Conservation (phyloP, 2,888 invertebrate genomes). For the Hypolimnas misippus region DNA sequence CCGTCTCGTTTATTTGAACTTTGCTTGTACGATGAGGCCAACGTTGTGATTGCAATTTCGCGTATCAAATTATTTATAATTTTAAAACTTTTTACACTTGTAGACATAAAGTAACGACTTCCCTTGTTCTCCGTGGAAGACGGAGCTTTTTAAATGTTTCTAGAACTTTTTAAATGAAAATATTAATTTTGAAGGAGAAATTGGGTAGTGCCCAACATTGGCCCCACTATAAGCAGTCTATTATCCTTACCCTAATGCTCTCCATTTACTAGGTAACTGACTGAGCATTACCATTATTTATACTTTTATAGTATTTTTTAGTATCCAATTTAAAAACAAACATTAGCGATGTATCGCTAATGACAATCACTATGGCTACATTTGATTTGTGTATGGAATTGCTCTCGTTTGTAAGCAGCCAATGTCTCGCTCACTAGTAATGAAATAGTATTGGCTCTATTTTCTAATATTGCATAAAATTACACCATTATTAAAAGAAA, state of each 20-base stretch:
- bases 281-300: constrained; percentile 26
- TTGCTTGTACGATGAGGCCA: no score
- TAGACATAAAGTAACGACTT: constrained; percentile 6
- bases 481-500: not conserved
- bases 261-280: constrained; percentile 13
- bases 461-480: not conserved
- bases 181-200: not conserved
- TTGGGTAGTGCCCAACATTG: not conserved
- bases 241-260: constrained; percentile 24
- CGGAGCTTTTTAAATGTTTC: constrained; percentile 2
- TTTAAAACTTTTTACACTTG: constrained; percentile 21
- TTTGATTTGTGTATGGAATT: constrained; percentile 44
- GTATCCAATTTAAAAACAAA: constrained; percentile 16
- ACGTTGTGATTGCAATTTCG: constrained; percentile 5
- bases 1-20: no score
- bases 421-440: constrained; percentile 61
- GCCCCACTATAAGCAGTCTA: constrained; percentile 20
- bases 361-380: constrained; percentile 31
- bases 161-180: constrained; percentile 11
- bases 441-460: constrained; percentile 38
- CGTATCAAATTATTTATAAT: constrained; percentile 10
- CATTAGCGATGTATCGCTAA: constrained; percentile 17
- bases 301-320: constrained; percentile 31
- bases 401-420: constrained; percentile 55
- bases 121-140: constrained; percentile 11